These are phyloP conservation scores for Bubo bubo DNA, from an alignment of 2,113 vertebrate genomes.

Conservation along the genomic window DNA sequence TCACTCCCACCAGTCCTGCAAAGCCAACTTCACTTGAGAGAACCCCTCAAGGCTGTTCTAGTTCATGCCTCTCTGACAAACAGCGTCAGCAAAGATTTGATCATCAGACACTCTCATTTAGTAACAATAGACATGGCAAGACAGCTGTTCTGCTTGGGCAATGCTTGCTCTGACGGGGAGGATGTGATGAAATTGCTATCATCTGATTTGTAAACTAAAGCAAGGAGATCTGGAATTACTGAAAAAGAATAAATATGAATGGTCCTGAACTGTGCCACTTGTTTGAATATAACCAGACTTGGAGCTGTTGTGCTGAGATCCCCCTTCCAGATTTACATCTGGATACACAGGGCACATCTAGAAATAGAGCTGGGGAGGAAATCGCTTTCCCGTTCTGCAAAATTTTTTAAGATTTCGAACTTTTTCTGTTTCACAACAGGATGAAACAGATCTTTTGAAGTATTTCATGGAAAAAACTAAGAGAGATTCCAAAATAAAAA, in stretches of 20 bases:
- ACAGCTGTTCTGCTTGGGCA: background rate
- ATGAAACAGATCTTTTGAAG: background rate
- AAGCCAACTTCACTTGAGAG: background rate
- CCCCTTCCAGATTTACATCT: background rate
- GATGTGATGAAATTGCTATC: slow-evolving; percentile 1
- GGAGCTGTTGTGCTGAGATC: background rate
- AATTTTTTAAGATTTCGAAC: background rate
- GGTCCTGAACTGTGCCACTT: background rate
- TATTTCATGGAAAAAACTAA: background rate
- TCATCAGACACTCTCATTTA: background rate
- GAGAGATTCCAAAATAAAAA: background rate
- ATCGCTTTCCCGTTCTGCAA: background rate
- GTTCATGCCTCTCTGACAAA: background rate
- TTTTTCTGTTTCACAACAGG: background rate
- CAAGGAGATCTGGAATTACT: background rate
- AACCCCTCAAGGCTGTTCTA: background rate
- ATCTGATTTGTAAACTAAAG: background rate
- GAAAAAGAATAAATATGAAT: background rate
- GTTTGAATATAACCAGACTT: background rate
- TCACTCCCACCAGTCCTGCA: background rate
- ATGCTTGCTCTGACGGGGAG: background rate
- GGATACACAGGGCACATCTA: background rate
- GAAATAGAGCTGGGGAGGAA: slow-evolving; percentile 15
- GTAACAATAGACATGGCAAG: background rate
- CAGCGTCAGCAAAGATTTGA: background rate